Conservation (phyloP, 2,113 vertebrate genomes). For the Nasalis larvatus region DNA sequence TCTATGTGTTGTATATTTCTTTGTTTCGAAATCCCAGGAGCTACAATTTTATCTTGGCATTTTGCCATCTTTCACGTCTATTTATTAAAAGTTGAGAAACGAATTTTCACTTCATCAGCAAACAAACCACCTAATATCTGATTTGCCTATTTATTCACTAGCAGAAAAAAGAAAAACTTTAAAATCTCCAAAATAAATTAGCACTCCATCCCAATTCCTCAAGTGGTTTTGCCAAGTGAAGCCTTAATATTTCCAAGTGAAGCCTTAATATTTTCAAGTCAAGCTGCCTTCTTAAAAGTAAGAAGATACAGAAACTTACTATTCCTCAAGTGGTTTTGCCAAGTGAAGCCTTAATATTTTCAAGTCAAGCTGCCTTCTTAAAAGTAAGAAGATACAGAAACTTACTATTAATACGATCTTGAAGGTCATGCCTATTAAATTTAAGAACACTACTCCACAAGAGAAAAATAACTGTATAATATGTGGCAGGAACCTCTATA, state of each 20-base stretch:
- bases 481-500: not conserved
- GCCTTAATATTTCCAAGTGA: not conserved
- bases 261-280: not conserved
- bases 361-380: constrained; percentile 24
- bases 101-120: not conserved
- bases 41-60: constrained; percentile 34
- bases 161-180: constrained; percentile 11
- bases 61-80: not conserved
- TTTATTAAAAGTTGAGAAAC: constrained; percentile 16
- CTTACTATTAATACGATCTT: constrained; percentile 20
- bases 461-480: constrained; percentile 6
- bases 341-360: not conserved
- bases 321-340: not conserved
- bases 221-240: not conserved
- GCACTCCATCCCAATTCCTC: not conserved
- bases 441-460: not conserved
- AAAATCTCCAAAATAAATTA: constrained; percentile 20
- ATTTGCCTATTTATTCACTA: not conserved
- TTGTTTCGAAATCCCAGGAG: not conserved
- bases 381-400: constrained; percentile 34
- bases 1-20: not conserved
- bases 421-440: not conserved
- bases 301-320: constrained; percentile 11
- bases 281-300: constrained; percentile 34
- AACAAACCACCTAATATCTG: constrained; percentile 3